Percentiles rank a stretch among this genome's conserved stretches.
Evolutionary conservation across 1,140 invertebrate species (phyloP).

Genomic region (Sinonovacula constricta): DNA sequence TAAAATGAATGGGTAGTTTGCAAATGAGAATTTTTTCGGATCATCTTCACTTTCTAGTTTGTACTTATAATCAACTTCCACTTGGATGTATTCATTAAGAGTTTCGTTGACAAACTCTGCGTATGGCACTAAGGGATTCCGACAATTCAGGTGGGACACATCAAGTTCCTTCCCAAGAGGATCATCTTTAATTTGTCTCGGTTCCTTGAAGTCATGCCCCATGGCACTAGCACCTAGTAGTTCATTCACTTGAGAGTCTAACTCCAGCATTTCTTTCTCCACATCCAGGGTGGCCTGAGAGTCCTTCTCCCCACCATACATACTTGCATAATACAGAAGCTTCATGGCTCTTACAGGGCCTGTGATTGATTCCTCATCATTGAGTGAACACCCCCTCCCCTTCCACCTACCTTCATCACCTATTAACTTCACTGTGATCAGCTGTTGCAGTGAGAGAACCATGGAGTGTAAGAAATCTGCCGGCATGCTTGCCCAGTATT

Average conservation of each 20-base stretch:
- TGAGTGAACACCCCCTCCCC: constrained; percentile 86
- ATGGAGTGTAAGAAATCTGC: constrained; percentile 85
- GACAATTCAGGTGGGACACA: constrained; percentile 88
- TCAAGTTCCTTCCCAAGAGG: constrained; percentile 82
- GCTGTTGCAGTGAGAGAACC: constrained; percentile 90
- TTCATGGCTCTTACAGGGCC: constrained; percentile 83
- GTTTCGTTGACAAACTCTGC: constrained; percentile 96
- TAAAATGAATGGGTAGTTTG: constrained; percentile 93
- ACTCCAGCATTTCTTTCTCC: constrained; percentile 70
- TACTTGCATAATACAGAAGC: constrained; percentile 94
- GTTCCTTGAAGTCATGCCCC: constrained; percentile 72
- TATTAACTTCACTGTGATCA: constrained; percentile 89
- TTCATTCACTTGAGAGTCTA: constrained; percentile 71
- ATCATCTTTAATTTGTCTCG: constrained; percentile 74
- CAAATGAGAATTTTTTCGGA: constrained; percentile 90
- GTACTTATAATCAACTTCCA: constrained; percentile 94
- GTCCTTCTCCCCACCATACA: constrained; percentile 90
- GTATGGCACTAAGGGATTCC: constrained; percentile 89
- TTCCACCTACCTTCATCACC: constrained; percentile 81
- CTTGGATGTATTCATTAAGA: constrained; percentile 93
- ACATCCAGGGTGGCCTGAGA: constrained; percentile 79
- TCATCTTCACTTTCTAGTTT: constrained; percentile 82
- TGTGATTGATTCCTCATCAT: constrained; percentile 91
- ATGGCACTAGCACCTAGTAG: constrained; percentile 70
- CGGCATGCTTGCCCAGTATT: constrained; percentile 87